phyloP scores from a whole-genome alignment of 2,888 invertebrate species.

The Alviniconcha strummeri region DNA sequence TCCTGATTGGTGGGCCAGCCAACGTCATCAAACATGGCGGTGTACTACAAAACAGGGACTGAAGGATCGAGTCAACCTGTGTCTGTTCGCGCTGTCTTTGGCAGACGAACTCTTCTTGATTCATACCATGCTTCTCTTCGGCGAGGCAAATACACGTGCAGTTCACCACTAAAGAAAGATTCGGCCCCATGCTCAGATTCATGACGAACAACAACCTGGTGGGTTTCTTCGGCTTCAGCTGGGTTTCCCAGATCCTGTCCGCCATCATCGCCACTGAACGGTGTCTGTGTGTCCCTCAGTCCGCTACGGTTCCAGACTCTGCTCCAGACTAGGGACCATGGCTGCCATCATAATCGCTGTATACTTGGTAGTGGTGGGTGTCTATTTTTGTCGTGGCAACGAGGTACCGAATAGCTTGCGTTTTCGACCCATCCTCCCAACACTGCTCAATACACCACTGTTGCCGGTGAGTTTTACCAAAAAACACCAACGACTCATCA shows the following conservation, averaged over 20 bases:
- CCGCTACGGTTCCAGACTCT: background rate
- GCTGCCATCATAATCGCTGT: background rate
- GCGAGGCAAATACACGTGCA: background rate
- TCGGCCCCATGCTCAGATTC: background rate
- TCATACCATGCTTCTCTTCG: background rate
- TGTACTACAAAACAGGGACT: background rate
- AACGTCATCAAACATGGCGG: conserved; percentile 17
- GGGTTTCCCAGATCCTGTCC: background rate
- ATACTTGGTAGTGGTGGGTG: background rate
- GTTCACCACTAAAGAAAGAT: conserved; percentile 4
- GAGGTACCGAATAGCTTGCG: background rate
- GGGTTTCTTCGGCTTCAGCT: background rate
- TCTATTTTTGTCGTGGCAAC: background rate
- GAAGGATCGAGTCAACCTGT: conserved; percentile 12
- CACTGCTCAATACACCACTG: too few relatives aligned
- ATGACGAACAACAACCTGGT: background rate
- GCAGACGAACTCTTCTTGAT: background rate
- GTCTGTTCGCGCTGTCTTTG: conserved; percentile 11
- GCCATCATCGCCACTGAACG: conserved; percentile 5
- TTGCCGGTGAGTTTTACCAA: background rate
- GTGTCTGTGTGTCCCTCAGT: background rate
- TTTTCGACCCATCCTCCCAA: background rate
- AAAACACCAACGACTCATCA: background rate
- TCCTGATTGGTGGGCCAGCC: conserved; percentile 9
- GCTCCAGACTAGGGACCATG: background rate